phyloP scores from a whole-genome alignment of 2,888 invertebrate genomes.

The Neoascia interrupta region DNA sequence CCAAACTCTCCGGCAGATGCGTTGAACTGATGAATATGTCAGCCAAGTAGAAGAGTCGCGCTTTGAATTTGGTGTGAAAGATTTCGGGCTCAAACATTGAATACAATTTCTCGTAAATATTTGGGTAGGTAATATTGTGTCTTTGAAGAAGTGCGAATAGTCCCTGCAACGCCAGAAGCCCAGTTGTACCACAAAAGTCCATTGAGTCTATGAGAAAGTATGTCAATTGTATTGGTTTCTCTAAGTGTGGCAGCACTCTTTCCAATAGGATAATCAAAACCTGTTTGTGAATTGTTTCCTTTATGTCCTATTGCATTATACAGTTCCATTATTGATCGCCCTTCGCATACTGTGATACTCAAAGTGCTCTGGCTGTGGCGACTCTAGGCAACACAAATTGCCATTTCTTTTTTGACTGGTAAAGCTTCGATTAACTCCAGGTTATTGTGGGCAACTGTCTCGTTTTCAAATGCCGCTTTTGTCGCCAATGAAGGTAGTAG shows the following conservation, averaged over 20 bases:
- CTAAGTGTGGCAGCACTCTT: conserved; percentile 88
- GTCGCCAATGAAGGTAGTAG: conserved; percentile 82
- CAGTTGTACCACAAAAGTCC: conserved; percentile 91
- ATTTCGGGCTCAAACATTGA: conserved; percentile 95
- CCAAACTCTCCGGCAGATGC: conserved; percentile 93
- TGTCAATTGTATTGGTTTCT: conserved; percentile 90
- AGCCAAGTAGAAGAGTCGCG: conserved; percentile 91
- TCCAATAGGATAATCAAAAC: conserved; percentile 90
- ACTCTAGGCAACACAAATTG: conserved; percentile 79
- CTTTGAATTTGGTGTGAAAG: conserved; percentile 93
- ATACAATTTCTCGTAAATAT: conserved; percentile 97
- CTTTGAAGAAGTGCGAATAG: conserved; percentile 93
- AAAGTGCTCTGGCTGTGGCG: conserved; percentile 77
- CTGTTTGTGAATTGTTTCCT: conserved; percentile 86
- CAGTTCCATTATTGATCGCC: conserved; percentile 88
- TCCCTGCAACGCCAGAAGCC: conserved; percentile 94
- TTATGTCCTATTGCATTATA: conserved; percentile 87
- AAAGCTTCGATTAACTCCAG: conserved; percentile 83
- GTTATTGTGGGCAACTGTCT: conserved; percentile 83
- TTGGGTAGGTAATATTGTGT: conserved; percentile 96
- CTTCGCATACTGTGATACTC: conserved; percentile 81
- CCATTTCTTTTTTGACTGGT: conserved; percentile 77
- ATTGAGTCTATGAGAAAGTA: conserved; percentile 96
- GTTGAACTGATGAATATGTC: conserved; percentile 96
- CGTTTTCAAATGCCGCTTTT: conserved; percentile 81